Evolutionary conservation across 2,888 invertebrate species (phyloP), one percentile per base, ranked within the genome.

Genomic region (Chloromyia formosa): DNA sequence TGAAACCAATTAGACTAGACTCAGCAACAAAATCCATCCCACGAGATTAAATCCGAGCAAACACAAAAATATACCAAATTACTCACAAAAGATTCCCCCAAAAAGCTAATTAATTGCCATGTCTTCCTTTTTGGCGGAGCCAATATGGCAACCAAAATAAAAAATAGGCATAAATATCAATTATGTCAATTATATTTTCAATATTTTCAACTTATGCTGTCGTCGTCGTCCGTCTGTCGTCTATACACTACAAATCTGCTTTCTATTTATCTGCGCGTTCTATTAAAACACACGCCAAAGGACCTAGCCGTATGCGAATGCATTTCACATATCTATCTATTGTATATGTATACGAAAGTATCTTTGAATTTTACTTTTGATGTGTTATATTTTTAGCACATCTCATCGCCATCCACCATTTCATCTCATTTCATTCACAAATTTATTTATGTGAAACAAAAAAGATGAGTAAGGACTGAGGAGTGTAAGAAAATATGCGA

Each of bases 161-260:
- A 66, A 66, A 18, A 45, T 27, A 7, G 27, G 27, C 66, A 66
- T 66, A 66, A 66, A 66, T 66, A 66, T 49, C 66, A 66, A 66
- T 66, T 66, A 66, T 66, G 66, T 66, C 66, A 66, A 66, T 66
- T 66, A 66, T 66, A 66, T 66, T 66, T 66, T 49, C 42, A 66
- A 66, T 66, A 66, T 66, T 66, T 66, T 49, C 53, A 16, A 3
- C 35, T 22, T 12, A 49, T 49, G 66, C 23, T 22, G 66, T 66
- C 35, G 27, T 35, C 27, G 27, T 7, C 27, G 27, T 35, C 7
- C 27, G 27, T 35, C 27, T 35, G 27, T 35, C 27, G 27, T 35
- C 27, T 35, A n/a, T n/a, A 7, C 27, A 7, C 27, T 35, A 35
- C 27, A 35, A 35, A 35, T 35, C 27, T 35, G 27, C 27, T 35